phyloP scores from a whole-genome alignment of 2,888 invertebrate genomes.

The Lycocerus yunnanus region DNA sequence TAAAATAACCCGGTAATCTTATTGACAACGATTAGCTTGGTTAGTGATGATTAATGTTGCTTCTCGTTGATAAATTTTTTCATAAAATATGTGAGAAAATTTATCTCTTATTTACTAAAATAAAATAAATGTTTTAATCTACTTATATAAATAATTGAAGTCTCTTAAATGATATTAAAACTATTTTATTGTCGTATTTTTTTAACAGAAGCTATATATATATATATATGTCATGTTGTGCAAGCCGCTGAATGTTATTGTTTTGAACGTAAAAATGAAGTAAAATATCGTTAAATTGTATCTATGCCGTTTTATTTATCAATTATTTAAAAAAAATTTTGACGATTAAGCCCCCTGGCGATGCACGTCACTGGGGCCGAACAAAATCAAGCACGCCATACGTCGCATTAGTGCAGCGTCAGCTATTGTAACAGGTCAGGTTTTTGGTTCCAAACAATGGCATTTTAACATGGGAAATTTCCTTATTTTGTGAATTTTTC shows the following conservation, averaged over 20 bases:
- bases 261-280: conserved; percentile 34
- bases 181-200: conserved; percentile 35
- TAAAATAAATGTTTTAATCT: conserved; percentile 25
- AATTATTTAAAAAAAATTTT: no score
- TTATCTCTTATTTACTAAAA: no score
- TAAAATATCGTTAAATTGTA: conserved; percentile 36
- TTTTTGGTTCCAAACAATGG: no score
- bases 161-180: conserved; percentile 27
- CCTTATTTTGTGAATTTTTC: no score
- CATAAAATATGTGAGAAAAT: no score
- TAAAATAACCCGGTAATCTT: neutral
- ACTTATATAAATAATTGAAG: conserved; percentile 21
- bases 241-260: conserved; percentile 38
- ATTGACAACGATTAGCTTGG: no score
- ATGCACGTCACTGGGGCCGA: no score
- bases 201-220: conserved; percentile 36
- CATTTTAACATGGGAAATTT: no score
- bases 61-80: neutral
- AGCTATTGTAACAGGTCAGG: no score
- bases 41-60: neutral
- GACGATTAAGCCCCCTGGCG: no score
- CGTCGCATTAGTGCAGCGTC: no score
- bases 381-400: no score
- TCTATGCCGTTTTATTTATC: neutral
- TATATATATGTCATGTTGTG: conserved; percentile 39